phyloP scores from a whole-genome alignment of 2,888 invertebrate genomes.

The Gryllus longicercus region DNA sequence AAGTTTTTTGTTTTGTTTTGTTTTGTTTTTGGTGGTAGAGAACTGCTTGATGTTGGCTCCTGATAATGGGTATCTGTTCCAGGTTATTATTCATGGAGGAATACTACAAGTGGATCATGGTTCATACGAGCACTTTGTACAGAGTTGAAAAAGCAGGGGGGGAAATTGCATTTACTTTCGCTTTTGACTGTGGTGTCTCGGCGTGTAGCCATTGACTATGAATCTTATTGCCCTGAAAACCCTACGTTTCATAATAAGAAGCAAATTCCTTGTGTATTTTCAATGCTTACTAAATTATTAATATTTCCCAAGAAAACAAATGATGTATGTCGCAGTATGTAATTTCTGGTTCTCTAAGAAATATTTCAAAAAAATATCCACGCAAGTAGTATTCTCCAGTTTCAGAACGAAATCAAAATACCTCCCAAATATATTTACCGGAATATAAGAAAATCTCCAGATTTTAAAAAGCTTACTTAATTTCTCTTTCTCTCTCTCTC shows the following conservation, averaged over 20 bases:
- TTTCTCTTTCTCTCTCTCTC: no score
- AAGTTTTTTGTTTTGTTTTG: no score
- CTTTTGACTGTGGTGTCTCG: conserved; percentile 82
- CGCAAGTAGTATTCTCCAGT: no score
- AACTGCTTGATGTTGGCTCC: no score
- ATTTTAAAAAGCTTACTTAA: no score
- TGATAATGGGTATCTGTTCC: conserved; percentile 28
- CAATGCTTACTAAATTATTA: conserved; percentile 82
- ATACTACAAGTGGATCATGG: conserved; percentile 92
- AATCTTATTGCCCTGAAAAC: conserved; percentile 79
- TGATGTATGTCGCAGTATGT: no score
- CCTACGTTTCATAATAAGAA: conserved; percentile 83
- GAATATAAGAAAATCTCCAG: no score
- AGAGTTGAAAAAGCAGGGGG: conserved; percentile 70
- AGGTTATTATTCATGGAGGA: conserved; percentile 94
- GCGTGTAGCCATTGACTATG: conserved; percentile 84
- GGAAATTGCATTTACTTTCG: conserved; percentile 74
- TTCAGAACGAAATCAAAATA: no score
- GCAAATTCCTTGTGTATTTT: conserved; percentile 88
- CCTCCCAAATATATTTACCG: no score
- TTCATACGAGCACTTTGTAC: conserved; percentile 89
- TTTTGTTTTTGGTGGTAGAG: no score
- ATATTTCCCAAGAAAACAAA: conserved; percentile 54
- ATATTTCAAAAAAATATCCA: no score
- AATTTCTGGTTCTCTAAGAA: no score